Evolutionary conservation across 1,140 invertebrate genomes (phyloP), one percentile per base, ranked within the genome.

Genomic region (Nautilus pompilius): DNA sequence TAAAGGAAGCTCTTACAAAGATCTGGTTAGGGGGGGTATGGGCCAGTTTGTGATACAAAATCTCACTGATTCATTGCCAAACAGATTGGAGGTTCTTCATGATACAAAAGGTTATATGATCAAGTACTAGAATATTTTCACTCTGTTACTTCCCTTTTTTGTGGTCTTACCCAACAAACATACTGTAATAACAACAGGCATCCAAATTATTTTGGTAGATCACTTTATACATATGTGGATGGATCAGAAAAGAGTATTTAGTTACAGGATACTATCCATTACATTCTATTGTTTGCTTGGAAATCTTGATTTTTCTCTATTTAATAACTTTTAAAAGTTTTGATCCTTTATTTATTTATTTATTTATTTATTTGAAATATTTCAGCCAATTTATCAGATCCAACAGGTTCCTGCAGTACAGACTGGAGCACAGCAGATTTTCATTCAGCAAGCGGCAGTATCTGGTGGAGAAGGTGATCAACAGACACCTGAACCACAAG

Each of bases 351-450:
- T 17, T 53, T 24, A n/a, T n/a, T n/a, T n/a, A n/a, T n/a, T n/a
- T n/a, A n/a, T n/a, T n/a, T n/a, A n/a, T n/a, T n/a, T n/a, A n/a
- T n/a, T n/a, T n/a, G n/a, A n/a, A n/a, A n/a, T n/a, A n/a, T 53
- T 53, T 4, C 49, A 53, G 49, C 49, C 49, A 20, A 26, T 53
- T 5, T 53, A 53, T 53, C 49, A 53, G 29, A 53, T 53, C 17
- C 49, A 53, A 17, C 49, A 53, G 17, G 49, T 53, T 5, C 49
- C 26, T 6, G 49, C 29, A 5, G 49, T 28, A 5, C 49, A n/a
- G n/a, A n/a, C 49, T 13, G 24, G 24, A 5, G 17, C n/a, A 53
- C 26, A 20, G 26, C n/a, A 53, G 24, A 53, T 53, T 8, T 53
- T 53, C 24, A 53, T 53, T 5, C 49, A 53, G 24, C 49, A 53